Evolutionary conservation across 2,888 invertebrate genomes (phyloP).

Genomic region (Drosophila helvetica): DNA sequence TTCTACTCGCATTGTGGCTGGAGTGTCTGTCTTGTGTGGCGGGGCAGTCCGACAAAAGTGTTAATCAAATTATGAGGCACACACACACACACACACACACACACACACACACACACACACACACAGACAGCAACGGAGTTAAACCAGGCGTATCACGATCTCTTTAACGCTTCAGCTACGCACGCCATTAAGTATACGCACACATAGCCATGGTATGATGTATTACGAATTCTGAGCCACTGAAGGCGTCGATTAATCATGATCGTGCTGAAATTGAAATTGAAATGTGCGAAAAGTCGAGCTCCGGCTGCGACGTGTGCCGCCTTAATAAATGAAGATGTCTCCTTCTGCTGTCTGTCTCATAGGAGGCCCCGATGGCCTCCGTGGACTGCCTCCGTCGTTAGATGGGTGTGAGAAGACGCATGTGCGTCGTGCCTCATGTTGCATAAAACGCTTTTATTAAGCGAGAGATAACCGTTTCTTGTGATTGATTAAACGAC

Average conservation of each 20-base stretch:
- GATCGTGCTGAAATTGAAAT: conserved; percentile 38
- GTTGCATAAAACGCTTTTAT: conserved; percentile 76
- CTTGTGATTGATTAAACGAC: neutral
- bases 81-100: conserved; percentile 51
- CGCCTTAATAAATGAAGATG: conserved; percentile 55
- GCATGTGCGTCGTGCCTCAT: conserved; percentile 61
- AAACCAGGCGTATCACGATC: conserved; percentile 70
- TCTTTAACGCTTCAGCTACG: conserved; percentile 80
- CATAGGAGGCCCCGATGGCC: neutral
- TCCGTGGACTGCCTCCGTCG: neutral
- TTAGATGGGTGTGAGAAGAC: conserved; percentile 44
- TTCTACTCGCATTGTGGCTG: neutral
- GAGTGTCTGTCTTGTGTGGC: neutral
- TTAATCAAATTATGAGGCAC: conserved; percentile 73
- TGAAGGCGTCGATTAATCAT: conserved; percentile 65
- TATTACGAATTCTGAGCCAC: conserved; percentile 55
- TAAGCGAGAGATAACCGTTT: conserved; percentile 41
- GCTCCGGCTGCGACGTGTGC: conserved; percentile 45
- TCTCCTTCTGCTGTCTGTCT: conserved; percentile 31
- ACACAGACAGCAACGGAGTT: conserved; percentile 52
- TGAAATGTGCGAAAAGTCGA: conserved; percentile 60
- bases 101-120: conserved; percentile 55
- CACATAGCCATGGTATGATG: conserved; percentile 12
- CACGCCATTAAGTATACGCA: conserved; percentile 63
- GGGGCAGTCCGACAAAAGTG: conserved; percentile 53